Conservation (phyloP, 2,797 vertebrate genomes). For the Bradypodion pumilum region DNA sequence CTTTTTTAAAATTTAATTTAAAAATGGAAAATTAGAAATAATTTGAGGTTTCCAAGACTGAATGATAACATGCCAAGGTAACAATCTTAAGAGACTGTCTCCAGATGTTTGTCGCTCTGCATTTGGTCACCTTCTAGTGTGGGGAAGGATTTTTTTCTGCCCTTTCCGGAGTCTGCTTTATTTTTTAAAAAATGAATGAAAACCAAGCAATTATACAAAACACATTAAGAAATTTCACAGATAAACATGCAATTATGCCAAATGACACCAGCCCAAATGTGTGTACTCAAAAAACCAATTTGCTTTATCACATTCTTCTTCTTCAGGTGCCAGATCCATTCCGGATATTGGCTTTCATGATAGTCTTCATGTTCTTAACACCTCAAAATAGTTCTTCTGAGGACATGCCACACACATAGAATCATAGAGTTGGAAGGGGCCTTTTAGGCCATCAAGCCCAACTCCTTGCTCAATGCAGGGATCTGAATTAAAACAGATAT, state of each 20-base stretch:
- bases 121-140: too few relatives aligned
- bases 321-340: too few relatives aligned
- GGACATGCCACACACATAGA: too few relatives aligned
- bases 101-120: background rate
- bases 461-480: too few relatives aligned
- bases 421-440: too few relatives aligned
- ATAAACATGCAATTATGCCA: background rate
- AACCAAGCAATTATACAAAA: background rate
- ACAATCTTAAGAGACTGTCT: background rate
- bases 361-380: too few relatives aligned
- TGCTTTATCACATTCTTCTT: background rate
- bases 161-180: background rate
- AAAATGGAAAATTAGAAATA: background rate
- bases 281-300: background rate
- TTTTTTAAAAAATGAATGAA: background rate
- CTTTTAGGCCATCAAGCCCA: too few relatives aligned
- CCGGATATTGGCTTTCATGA: too few relatives aligned
- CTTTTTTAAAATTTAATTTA: too few relatives aligned
- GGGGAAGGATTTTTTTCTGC: background rate
- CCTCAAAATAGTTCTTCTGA: too few relatives aligned
- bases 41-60: background rate
- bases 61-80: background rate
- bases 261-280: background rate
- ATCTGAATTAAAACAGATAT: too few relatives aligned
- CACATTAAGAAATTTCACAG: background rate